Evolutionary conservation across 2,797 vertebrate species (phyloP).

Genomic region (Pachyuromys duprasi): DNA sequence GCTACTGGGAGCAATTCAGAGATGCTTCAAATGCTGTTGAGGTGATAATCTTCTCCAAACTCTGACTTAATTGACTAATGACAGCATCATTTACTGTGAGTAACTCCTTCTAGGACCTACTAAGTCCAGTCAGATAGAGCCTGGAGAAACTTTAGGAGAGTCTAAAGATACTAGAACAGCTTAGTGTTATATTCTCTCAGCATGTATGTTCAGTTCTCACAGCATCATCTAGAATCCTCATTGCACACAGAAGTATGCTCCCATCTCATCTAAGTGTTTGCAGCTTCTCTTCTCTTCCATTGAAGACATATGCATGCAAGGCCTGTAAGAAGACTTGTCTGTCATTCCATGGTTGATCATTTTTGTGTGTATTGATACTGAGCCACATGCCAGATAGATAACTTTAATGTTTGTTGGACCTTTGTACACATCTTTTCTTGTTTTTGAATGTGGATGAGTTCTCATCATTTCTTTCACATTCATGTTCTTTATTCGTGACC

Average conservation of each 20-base stretch:
- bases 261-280: background rate
- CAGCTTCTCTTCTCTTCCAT: background rate
- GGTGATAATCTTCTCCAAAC: background rate
- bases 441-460: background rate
- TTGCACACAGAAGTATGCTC: background rate
- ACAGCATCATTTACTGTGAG: background rate
- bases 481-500: background rate
- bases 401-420: background rate
- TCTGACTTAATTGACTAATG: background rate
- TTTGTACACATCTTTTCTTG: background rate
- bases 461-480: background rate
- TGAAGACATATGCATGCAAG: background rate
- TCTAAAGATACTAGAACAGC: background rate
- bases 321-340: background rate
- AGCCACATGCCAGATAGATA: background rate
- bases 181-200: background rate
- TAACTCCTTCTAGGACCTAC: background rate
- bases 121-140: background rate
- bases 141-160: background rate
- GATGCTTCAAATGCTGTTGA: background rate
- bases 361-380: background rate
- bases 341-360: background rate
- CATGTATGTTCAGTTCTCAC: background rate
- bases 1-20: background rate
- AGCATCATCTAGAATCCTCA: background rate